A percentile compares a stretch with the other conserved stretches of the same genome.
These are phyloP conservation scores for Chrysemys picta DNA, from an alignment of 2,113 vertebrate genomes.

Conservation along the genomic window DNA sequence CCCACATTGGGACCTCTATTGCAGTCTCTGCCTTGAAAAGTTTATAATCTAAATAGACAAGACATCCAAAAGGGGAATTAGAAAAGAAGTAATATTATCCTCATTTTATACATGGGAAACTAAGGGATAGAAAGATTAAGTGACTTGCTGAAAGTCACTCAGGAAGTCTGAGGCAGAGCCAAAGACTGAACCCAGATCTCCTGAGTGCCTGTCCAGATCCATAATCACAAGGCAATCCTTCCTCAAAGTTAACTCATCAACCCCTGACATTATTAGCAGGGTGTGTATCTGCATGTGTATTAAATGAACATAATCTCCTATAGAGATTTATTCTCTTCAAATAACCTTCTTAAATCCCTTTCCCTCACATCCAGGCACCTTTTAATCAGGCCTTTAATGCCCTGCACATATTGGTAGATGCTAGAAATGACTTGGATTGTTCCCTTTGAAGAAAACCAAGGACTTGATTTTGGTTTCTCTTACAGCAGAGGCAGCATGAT, in stretches of 20 bases:
- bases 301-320: neutral
- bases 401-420: neutral
- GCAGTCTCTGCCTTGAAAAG: neutral
- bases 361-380: neutral
- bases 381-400: neutral
- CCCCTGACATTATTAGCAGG: neutral
- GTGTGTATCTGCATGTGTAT: neutral
- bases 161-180: neutral
- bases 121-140: neutral
- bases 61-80: neutral
- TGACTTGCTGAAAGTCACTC: neutral
- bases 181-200: neutral
- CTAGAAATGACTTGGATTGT: neutral
- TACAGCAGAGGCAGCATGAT: neutral
- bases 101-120: neutral
- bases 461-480: neutral
- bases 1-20: neutral
- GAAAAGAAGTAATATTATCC: neutral
- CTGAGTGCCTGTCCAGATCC: neutral
- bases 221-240: neutral
- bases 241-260: neutral
- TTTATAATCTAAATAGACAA: neutral
- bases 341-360: neutral
- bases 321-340: neutral
- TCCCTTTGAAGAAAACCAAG: neutral